Evolutionary conservation across 2,113 vertebrate species (phyloP).

Genomic region (Recurvirostra avosetta): DNA sequence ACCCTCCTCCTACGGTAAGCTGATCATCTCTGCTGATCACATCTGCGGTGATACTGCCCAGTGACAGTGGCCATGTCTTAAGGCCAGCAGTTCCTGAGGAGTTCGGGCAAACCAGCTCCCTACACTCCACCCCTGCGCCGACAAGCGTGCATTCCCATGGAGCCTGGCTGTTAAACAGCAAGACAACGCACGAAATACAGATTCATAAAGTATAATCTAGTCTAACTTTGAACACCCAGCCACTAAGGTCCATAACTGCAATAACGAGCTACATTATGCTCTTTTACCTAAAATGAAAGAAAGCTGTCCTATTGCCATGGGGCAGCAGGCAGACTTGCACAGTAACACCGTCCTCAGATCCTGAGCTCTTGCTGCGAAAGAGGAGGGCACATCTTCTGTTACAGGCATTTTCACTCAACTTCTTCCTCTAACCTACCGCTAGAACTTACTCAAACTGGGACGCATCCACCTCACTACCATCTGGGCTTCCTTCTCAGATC

Average conservation of each 20-base stretch:
- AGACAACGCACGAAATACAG: background rate
- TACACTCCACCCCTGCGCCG: background rate
- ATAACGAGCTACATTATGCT: background rate
- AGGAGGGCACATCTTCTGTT: background rate
- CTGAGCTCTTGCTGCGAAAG: background rate
- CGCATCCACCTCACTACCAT: rapidly evolving
- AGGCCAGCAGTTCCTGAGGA: background rate
- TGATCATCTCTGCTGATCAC: background rate
- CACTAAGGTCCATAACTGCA: background rate
- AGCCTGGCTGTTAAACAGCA: background rate
- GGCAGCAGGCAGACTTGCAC: background rate
- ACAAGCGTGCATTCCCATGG: rapidly evolving
- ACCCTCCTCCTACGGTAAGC: background rate
- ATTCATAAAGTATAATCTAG: too few relatives aligned
- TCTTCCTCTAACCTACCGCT: background rate
- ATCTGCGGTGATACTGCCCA: background rate
- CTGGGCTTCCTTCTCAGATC: background rate
- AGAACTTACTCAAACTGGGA: too few relatives aligned
- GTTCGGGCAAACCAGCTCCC: background rate
- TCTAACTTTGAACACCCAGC: background rate
- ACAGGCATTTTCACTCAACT: background rate
- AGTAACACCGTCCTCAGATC: background rate
- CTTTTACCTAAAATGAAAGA: too few relatives aligned
- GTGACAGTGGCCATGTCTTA: background rate
- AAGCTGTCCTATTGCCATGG: background rate